Percentiles rank a stretch among this genome's conserved stretches.
phyloP scores from a whole-genome alignment of 2,113 vertebrate species.

The Aldabrachelys gigantea region DNA sequence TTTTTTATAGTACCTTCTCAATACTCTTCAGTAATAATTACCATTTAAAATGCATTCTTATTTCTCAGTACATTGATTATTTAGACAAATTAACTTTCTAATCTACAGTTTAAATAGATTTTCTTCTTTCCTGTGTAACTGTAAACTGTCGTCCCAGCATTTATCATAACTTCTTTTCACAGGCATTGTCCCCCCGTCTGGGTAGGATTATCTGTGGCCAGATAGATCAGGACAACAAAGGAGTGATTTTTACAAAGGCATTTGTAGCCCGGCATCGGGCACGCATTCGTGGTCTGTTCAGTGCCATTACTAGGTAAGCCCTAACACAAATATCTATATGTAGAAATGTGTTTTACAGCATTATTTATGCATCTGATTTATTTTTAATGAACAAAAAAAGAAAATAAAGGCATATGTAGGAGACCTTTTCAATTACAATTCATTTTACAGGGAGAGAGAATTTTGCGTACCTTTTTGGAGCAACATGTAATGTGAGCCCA shows the following conservation, averaged over 20 bases:
- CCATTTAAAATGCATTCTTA: not conserved
- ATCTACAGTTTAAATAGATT: not conserved
- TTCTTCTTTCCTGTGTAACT: not conserved
- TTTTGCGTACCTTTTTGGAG: not conserved
- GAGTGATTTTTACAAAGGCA: conserved; percentile 93
- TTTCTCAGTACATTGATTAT: not conserved
- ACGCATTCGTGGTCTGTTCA: conserved; percentile 93
- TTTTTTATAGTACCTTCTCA: not conserved
- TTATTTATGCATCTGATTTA: not conserved
- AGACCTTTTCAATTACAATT: not conserved
- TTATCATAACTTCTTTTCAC: conserved; percentile 30
- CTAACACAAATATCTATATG: not conserved
- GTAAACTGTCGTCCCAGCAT: not conserved
- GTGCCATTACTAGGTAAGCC: conserved; percentile 90
- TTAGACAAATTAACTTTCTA: not conserved
- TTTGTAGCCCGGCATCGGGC: conserved; percentile 94
- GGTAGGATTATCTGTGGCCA: conserved; percentile 91
- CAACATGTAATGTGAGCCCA: not conserved
- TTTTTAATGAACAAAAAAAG: not conserved
- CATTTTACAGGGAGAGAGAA: not conserved
- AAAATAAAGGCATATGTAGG: not conserved
- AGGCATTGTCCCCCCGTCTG: conserved; percentile 89
- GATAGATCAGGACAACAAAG: conserved; percentile 91
- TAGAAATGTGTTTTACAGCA: not conserved
- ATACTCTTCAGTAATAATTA: not conserved